Conservation (phyloP, 2,113 vertebrate genomes). For the Catharus minimus region DNA sequence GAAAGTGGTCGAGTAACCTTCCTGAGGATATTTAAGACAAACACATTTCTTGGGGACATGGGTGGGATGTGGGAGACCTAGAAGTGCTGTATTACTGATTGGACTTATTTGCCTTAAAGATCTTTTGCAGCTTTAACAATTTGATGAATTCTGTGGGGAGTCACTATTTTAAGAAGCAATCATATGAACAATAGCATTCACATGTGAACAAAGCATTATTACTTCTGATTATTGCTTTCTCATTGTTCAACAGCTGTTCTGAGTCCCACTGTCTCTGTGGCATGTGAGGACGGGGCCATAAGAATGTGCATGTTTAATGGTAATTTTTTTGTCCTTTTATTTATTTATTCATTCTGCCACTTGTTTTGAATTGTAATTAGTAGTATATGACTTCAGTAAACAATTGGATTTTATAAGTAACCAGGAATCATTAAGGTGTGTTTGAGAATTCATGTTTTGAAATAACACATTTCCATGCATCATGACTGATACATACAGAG, state of each 20-base stretch:
- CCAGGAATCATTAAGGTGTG: background rate
- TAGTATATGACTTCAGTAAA: background rate
- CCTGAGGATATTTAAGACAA: background rate
- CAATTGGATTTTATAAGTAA: background rate
- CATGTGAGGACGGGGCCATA: background rate
- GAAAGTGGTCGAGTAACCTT: background rate
- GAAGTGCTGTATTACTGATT: background rate
- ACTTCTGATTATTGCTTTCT: background rate
- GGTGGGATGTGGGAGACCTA: background rate
- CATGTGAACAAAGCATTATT: background rate
- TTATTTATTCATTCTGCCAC: background rate
- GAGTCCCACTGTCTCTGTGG: background rate
- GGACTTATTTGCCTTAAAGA: background rate
- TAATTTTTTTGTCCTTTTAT: background rate
- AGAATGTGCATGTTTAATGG: background rate
- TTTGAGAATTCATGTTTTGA: background rate
- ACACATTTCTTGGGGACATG: rapidly evolving
- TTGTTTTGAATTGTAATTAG: background rate
- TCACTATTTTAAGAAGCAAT: background rate
- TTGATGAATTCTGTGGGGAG: background rate
- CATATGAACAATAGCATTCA: background rate
- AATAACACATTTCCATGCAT: background rate
- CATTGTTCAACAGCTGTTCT: background rate
- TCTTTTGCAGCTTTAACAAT: background rate
- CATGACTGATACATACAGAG: background rate